These are phyloP conservation scores for Drosophila dunni DNA, from an alignment of 1,140 invertebrate species.

Conservation along the genomic window DNA sequence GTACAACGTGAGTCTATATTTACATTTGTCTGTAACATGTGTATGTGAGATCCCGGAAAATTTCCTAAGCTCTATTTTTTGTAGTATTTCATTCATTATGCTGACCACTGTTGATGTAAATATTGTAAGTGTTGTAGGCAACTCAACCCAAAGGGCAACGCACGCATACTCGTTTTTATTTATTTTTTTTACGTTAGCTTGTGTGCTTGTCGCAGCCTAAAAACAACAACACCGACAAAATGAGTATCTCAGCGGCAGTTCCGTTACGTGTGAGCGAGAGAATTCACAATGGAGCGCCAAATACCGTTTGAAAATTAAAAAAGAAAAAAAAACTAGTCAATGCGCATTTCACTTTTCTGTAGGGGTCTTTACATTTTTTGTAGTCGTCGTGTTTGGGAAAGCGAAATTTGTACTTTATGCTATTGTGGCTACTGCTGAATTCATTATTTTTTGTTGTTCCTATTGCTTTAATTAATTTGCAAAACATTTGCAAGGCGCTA, in stretches of 20 bases:
- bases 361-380: conserved; percentile 42
- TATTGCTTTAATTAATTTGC: conserved; percentile 64
- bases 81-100: conserved; percentile 68
- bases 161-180: conserved; percentile 61
- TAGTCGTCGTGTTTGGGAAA: conserved; percentile 59
- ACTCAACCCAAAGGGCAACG: conserved; percentile 71
- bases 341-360: conserved; percentile 77
- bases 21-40: neutral
- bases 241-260: conserved; percentile 51
- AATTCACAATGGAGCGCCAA: conserved; percentile 47
- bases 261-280: conserved; percentile 62
- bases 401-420: conserved; percentile 69
- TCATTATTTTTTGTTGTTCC: conserved; percentile 48
- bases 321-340: conserved; percentile 67
- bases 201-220: conserved; percentile 59
- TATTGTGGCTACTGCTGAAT: conserved; percentile 51
- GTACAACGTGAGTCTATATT: neutral
- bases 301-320: conserved; percentile 72
- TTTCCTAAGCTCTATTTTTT: conserved; percentile 37
- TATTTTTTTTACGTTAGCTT: conserved; percentile 37
- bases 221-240: conserved; percentile 51
- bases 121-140: conserved; percentile 37
- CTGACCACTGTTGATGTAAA: conserved; percentile 22
- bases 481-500: conserved; percentile 54
- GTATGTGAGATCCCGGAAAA: conserved; percentile 26